Conservation (phyloP, 1,140 invertebrate species). For the Sinella curviseta region DNA sequence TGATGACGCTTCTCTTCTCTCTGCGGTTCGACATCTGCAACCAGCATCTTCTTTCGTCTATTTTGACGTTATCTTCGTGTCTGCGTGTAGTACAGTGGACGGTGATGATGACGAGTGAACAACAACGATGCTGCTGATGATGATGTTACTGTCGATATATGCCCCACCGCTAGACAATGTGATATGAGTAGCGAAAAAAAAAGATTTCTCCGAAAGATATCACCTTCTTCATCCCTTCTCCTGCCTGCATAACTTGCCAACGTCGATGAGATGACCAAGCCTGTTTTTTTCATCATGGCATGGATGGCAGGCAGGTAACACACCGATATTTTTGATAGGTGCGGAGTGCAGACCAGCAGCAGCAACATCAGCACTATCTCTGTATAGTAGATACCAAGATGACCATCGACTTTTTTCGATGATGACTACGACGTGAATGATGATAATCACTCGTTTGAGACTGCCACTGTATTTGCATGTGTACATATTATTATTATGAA, state of each 20-base stretch:
- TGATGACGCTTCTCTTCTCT: background rate
- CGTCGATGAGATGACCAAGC: background rate
- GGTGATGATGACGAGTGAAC: background rate
- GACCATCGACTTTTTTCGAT: background rate
- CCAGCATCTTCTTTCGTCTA: no score
- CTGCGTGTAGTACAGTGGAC: background rate
- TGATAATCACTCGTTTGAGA: constrained; percentile 14
- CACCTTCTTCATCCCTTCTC: background rate
- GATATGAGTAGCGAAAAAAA: no score
- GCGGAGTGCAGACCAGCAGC: background rate
- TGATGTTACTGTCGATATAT: background rate
- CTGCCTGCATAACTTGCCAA: background rate
- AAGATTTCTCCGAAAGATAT: background rate
- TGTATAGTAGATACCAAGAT: no score
- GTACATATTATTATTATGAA: background rate
- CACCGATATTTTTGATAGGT: background rate
- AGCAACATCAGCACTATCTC: no score
- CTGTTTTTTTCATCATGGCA: background rate
- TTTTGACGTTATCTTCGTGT: background rate
- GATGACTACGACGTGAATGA: background rate
- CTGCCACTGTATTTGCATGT: constrained; percentile 19
- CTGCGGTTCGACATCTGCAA: no score
- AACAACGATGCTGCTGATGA: background rate
- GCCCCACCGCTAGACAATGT: background rate
- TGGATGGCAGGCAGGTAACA: background rate